Percentiles rank a stretch among this genome's conserved stretches.
phyloP scores from a whole-genome alignment of 2,797 vertebrate species.

The Tadarida brasiliensis region DNA sequence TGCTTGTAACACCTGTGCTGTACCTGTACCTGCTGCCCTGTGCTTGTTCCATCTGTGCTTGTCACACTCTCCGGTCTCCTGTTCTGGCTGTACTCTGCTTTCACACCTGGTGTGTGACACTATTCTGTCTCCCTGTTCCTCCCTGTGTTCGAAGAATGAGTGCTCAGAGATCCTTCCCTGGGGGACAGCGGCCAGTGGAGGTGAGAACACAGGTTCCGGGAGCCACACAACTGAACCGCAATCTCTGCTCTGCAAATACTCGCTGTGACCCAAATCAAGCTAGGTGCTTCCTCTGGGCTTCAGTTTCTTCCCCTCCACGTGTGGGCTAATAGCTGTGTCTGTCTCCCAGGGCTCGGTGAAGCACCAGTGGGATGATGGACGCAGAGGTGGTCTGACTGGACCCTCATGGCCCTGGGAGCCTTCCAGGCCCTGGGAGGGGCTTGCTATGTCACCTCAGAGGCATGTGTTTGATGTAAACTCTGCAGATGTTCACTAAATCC shows the following conservation, averaged over 20 bases:
- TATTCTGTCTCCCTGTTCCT: neutral
- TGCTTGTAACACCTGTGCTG: neutral
- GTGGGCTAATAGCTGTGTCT: rapidly evolving
- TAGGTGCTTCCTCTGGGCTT: neutral
- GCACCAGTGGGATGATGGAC: rapidly evolving
- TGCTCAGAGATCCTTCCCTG: neutral
- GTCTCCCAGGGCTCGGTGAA: no score
- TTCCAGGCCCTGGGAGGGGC: neutral
- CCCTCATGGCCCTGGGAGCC: neutral
- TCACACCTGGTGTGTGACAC: neutral
- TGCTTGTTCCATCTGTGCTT: no score
- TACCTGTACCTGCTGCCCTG: neutral
- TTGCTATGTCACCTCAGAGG: rapidly evolving
- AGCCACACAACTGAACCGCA: neutral
- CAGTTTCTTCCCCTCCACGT: neutral
- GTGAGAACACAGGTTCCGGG: rapidly evolving
- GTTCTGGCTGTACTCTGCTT: neutral
- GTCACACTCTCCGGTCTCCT: neutral
- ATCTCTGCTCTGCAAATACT: neutral
- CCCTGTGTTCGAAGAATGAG: rapidly evolving
- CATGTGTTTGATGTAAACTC: neutral
- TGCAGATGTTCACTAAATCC: neutral
- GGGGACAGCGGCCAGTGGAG: neutral
- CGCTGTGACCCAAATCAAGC: neutral
- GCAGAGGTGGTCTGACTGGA: rapidly evolving